These are phyloP conservation scores for Drosophila longiperda DNA, from an alignment of 2,888 invertebrate genomes.

Conservation along the genomic window DNA sequence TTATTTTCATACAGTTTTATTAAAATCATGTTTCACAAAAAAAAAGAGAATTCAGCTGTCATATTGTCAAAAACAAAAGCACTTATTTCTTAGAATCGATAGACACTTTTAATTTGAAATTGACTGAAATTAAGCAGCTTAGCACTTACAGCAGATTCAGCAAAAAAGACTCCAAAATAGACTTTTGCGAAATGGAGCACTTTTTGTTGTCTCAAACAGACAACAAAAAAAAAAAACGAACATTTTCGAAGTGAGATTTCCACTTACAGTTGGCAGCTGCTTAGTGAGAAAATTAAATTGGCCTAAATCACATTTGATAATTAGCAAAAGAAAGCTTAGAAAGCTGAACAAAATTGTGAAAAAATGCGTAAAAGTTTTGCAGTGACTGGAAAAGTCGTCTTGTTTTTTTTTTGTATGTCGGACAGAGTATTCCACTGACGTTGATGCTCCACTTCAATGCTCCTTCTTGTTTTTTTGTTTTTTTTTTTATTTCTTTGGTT, in stretches of 20 bases:
- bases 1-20: slow-evolving; percentile 6
- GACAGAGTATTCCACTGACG: slow-evolving; percentile 8
- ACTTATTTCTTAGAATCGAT: not conserved
- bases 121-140: slow-evolving; percentile 8
- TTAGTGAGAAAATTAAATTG: not conserved
- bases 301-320: not conserved
- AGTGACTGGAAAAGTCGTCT: not conserved
- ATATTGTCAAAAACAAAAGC: slow-evolving; percentile 1
- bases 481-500: slow-evolving; percentile 20
- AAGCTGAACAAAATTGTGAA: not conserved
- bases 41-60: not conserved
- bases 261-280: not conserved
- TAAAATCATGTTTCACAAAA: not conserved
- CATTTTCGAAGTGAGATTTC: not conserved
- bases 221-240: too few relatives aligned
- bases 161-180: not conserved
- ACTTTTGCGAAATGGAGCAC: not conserved
- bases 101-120: slow-evolving; percentile 8
- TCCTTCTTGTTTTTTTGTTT: not conserved
- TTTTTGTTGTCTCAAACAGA: not conserved
- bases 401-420: not conserved
- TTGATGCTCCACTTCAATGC: not conserved
- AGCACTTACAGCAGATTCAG: not conserved
- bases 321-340: not conserved
- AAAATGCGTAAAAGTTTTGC: not conserved